Evolutionary conservation across 2,888 invertebrate genomes (phyloP).

Genomic region (Macaria liturata): DNA sequence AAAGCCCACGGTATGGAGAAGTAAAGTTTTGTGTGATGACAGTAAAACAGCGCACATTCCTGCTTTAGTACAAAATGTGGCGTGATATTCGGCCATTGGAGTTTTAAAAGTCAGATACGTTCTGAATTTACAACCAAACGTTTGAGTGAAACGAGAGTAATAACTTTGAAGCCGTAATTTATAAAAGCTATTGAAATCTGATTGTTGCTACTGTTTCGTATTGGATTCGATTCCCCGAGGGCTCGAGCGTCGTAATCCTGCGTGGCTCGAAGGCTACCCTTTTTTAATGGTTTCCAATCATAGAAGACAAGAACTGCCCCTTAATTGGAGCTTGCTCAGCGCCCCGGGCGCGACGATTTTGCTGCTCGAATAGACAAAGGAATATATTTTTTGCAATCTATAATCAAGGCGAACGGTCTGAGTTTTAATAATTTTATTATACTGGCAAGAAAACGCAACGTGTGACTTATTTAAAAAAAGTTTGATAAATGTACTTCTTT

Average conservation of each 20-base stretch:
- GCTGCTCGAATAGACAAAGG: slow-evolving; percentile 27
- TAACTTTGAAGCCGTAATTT: slow-evolving; percentile 38
- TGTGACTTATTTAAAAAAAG: slow-evolving; percentile 7
- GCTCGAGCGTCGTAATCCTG: slow-evolving; percentile 45
- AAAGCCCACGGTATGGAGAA: slow-evolving; percentile 24
- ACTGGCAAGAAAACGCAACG: slow-evolving; percentile 5
- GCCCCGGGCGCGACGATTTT: slow-evolving; percentile 50
- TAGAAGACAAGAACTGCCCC: slow-evolving; percentile 67
- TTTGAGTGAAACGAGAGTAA: background rate
- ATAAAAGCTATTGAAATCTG: slow-evolving; percentile 43
- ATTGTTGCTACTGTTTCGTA: slow-evolving; percentile 62
- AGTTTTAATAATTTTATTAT: slow-evolving; percentile 14
- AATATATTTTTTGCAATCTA: slow-evolving; percentile 23
- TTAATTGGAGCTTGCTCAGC: slow-evolving; percentile 68
- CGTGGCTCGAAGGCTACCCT: slow-evolving; percentile 50
- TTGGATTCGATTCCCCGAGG: slow-evolving; percentile 54
- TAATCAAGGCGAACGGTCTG: slow-evolving; percentile 16
- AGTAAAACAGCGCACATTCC: slow-evolving; percentile 21
- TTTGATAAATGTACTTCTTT: slow-evolving; percentile 14
- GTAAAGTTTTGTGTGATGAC: slow-evolving; percentile 26
- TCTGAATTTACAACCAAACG: background rate
- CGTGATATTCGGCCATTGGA: background rate
- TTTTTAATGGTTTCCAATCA: slow-evolving; percentile 68
- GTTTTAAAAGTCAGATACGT: background rate
- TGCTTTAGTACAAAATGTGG: slow-evolving; percentile 3